phyloP scores from a whole-genome alignment of 2,888 invertebrate genomes.

The Aricia artaxerxes region DNA sequence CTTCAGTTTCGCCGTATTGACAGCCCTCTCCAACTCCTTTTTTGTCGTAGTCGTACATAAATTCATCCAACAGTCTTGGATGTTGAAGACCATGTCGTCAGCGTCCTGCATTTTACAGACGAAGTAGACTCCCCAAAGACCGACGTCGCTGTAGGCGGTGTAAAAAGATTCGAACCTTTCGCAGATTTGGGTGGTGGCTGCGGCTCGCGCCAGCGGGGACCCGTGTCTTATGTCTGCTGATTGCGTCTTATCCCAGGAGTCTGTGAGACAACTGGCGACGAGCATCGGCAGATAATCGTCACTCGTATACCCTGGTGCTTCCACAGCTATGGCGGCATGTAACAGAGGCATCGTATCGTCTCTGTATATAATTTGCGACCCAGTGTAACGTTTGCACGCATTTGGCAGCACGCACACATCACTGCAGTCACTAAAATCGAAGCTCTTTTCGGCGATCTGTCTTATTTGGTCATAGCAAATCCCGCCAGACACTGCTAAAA shows the following conservation, averaged over 20 bases:
- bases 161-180: conserved; percentile 68
- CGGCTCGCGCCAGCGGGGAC: conserved; percentile 52
- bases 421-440: conserved; percentile 70
- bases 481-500: conserved; percentile 86
- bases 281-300: conserved; percentile 57
- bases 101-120: conserved; percentile 52
- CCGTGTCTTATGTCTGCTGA: conserved; percentile 54
- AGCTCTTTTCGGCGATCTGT: conserved; percentile 70
- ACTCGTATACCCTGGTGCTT: conserved; percentile 63
- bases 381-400: conserved; percentile 44
- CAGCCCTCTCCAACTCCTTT: conserved; percentile 56
- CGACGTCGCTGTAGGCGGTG: conserved; percentile 61
- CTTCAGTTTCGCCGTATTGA: conserved; percentile 54
- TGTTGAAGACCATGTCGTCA: conserved; percentile 58
- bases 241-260: conserved; percentile 63
- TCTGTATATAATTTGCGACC: conserved; percentile 53
- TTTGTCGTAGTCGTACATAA: conserved; percentile 53
- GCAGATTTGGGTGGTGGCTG: conserved; percentile 55
- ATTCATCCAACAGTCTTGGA: conserved; percentile 66
- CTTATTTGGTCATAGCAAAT: conserved; percentile 83
- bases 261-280: conserved; percentile 60
- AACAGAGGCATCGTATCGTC: conserved; percentile 69
- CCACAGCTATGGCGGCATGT: conserved; percentile 68
- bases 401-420: conserved; percentile 2
- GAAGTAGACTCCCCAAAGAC: conserved; percentile 75